Evolutionary conservation across 2,113 vertebrate species (phyloP).

Genomic region (Paramormyrops kingsleyae): DNA sequence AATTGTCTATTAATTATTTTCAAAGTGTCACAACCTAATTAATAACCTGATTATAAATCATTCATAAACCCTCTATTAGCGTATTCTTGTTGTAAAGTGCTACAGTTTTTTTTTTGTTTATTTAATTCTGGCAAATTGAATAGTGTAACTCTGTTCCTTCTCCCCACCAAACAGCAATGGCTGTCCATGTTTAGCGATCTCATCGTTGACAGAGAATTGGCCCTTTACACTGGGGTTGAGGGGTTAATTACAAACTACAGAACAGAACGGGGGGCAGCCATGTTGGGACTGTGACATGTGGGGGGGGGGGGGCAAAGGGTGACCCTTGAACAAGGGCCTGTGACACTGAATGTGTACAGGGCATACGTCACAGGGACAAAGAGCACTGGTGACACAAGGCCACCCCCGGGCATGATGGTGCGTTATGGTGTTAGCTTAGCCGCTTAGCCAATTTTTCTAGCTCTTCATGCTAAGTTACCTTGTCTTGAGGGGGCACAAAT

Average conservation of each 20-base stretch:
- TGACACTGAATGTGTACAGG: not conserved
- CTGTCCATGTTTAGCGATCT: not conserved
- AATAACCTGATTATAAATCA: not conserved
- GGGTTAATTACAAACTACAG: constrained; percentile 80
- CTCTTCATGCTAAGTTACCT: not conserved
- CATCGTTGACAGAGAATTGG: constrained; percentile 35
- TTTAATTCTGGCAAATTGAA: not conserved
- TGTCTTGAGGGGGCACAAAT: not conserved
- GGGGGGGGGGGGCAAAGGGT: not conserved
- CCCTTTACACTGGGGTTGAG: constrained; percentile 37
- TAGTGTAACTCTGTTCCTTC: not conserved
- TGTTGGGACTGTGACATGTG: not conserved
- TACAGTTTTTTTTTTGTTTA: not conserved
- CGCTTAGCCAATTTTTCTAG: not conserved
- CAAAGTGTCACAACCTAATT: not conserved
- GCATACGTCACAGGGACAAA: not conserved
- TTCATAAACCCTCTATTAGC: not conserved
- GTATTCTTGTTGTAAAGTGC: not conserved
- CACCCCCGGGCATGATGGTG: not conserved
- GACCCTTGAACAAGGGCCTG: not conserved
- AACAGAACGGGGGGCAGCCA: not conserved
- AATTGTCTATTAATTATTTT: not conserved
- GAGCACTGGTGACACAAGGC: not conserved
- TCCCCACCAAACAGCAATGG: not conserved
- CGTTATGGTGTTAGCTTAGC: not conserved